A percentile compares a stretch with the other conserved stretches of the same genome.
Evolutionary conservation across 2,113 vertebrate species (phyloP).

Genomic region (Isurus oxyrinchus): DNA sequence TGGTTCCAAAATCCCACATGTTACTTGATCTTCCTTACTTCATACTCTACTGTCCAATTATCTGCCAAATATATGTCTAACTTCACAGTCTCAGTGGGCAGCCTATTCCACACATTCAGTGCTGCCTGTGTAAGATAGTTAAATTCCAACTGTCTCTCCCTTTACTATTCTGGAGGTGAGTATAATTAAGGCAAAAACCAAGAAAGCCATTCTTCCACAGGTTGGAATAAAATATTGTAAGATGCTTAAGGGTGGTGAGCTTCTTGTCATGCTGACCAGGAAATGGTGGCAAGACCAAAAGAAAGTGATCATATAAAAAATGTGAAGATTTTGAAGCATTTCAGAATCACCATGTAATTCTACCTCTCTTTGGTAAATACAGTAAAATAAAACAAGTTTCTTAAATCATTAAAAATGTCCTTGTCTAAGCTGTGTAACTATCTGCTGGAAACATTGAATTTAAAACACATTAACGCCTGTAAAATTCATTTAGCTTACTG

Average conservation of each 20-base stretch:
- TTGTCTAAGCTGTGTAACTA: not conserved
- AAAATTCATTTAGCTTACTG: not conserved
- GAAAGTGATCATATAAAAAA: not conserved
- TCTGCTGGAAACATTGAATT: not conserved
- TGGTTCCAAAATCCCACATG: not conserved
- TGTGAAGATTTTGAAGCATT: not conserved
- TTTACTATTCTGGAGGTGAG: not conserved
- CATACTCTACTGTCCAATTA: not conserved
- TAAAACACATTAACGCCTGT: not conserved
- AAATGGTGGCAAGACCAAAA: not conserved
- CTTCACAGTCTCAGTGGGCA: not conserved
- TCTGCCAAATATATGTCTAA: not conserved
- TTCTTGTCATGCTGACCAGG: not conserved
- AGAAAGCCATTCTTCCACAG: not conserved
- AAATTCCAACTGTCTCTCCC: not conserved
- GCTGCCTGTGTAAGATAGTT: not conserved
- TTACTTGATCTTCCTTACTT: not conserved
- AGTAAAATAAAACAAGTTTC: not conserved
- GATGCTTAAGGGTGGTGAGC: not conserved
- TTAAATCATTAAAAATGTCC: not conserved
- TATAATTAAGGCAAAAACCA: not conserved
- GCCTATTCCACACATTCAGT: not conserved
- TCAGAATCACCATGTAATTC: not conserved
- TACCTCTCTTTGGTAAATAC: not conserved
- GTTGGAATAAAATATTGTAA: not conserved